phyloP scores from a whole-genome alignment of 2,113 vertebrate genomes.

The Perca flavescens region DNA sequence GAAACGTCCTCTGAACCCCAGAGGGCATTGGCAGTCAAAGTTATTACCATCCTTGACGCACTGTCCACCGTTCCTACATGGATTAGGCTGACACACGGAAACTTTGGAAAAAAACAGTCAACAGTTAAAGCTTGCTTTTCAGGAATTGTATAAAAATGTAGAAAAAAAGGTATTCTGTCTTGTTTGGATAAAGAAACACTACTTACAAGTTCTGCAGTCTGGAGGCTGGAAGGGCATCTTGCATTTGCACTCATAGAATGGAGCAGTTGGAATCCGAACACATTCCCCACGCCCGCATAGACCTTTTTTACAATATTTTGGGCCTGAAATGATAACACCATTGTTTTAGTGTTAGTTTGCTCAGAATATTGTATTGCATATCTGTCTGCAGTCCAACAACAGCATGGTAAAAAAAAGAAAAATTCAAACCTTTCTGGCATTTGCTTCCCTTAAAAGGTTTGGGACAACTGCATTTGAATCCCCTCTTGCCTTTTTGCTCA shows the following conservation, averaged over 20 bases:
- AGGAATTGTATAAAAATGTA: neutral
- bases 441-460: slow-evolving; percentile 70
- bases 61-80: slow-evolving; percentile 79
- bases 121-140: neutral
- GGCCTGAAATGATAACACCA: slow-evolving; percentile 54
- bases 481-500: slow-evolving; percentile 54
- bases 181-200: neutral
- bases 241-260: slow-evolving; percentile 84
- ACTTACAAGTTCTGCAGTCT: slow-evolving; percentile 74
- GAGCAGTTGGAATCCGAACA: slow-evolving; percentile 74
- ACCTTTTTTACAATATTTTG: slow-evolving; percentile 63
- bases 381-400: neutral
- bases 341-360: neutral
- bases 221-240: slow-evolving; percentile 80
- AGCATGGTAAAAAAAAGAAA: neutral
- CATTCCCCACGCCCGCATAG: slow-evolving; percentile 80
- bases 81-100: slow-evolving; percentile 74
- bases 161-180: neutral
- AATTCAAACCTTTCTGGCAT: slow-evolving; percentile 79
- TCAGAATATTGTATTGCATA: neutral
- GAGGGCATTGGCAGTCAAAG: slow-evolving; percentile 79
- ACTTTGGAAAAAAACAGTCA: slow-evolving; percentile 55
- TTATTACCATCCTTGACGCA: slow-evolving; percentile 70
- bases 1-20: slow-evolving; percentile 74
- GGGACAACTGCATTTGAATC: slow-evolving; percentile 79